A percentile compares a stretch with the other conserved stretches of the same genome.
Conservation (phyloP, 92 coral and sea anemone species). For the Chrysogorgia sp. region DNA sequence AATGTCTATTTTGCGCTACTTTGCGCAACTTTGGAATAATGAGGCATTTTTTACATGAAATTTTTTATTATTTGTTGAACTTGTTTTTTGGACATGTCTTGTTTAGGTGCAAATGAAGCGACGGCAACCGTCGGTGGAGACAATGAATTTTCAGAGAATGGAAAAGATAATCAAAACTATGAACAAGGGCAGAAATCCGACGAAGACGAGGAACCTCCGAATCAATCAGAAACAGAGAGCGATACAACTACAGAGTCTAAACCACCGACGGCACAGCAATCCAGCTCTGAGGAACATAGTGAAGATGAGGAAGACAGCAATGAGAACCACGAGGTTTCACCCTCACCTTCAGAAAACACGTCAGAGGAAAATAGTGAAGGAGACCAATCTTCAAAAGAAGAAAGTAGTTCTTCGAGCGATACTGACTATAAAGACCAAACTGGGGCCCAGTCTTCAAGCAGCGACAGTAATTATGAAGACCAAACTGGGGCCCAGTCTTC, state of each 20-base stretch:
- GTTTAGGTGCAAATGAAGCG: conserved; percentile 9
- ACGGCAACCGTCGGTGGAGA: background rate
- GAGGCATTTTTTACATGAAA: no score
- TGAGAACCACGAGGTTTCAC: no score
- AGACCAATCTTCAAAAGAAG: no score
- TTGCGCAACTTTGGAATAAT: no score
- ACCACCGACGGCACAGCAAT: background rate
- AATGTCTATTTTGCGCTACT: no score
- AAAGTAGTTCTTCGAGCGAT: no score
- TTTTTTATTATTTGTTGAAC: background rate
- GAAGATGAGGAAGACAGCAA: background rate
- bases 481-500: no score
- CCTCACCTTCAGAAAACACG: background rate
- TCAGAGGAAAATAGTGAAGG: no score
- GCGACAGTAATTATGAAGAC: no score
- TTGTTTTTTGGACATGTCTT: no score
- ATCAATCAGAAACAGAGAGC: background rate
- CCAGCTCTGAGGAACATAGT: background rate
- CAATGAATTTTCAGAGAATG: background rate
- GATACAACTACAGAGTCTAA: background rate
- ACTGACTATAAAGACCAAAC: no score
- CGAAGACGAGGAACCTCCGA: background rate
- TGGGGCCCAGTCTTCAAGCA: no score
- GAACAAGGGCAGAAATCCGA: background rate
- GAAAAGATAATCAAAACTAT: background rate